phyloP scores from a whole-genome alignment of 2,888 invertebrate species.

The Ptychoptera albimana region DNA sequence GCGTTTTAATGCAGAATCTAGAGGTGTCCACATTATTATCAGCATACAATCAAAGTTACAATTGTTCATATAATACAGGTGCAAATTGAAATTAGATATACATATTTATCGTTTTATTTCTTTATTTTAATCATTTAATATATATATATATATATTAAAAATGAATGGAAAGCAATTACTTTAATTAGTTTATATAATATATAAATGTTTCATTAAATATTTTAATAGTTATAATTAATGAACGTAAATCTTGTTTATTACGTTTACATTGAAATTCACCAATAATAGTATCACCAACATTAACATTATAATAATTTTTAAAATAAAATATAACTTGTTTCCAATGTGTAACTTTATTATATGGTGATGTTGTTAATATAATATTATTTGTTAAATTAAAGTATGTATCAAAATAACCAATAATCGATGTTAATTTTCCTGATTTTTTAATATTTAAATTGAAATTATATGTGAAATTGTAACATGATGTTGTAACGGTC shows the following conservation, averaged over 20 bases:
- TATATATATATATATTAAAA: not conserved
- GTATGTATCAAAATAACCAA: constrained; percentile 83
- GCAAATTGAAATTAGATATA: not conserved
- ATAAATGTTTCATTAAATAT: constrained; percentile 43
- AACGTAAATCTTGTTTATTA: constrained; percentile 56
- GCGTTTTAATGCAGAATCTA: constrained; percentile 4
- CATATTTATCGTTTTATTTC: not conserved
- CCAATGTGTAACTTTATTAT: constrained; percentile 57
- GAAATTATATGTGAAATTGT: constrained; percentile 58
- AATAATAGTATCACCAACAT: constrained; percentile 42
- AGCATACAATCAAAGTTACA: not conserved
- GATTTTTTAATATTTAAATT: constrained; percentile 43
- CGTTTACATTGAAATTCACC: constrained; percentile 62
- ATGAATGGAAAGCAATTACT: not conserved
- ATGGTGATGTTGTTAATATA: constrained; percentile 52
- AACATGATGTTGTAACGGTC: constrained; percentile 51
- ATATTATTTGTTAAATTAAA: constrained; percentile 51
- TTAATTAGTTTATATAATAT: constrained; percentile 43
- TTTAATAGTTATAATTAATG: constrained; percentile 51
- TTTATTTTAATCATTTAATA: not conserved
- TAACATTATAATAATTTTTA: constrained; percentile 51
- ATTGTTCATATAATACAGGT: not conserved
- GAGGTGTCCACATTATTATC: not conserved
- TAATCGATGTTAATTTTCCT: constrained; percentile 60
- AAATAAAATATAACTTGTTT: constrained; percentile 70